Conservation (phyloP, 64 coral and sea anemone species). For the Trachythela sp. region DNA sequence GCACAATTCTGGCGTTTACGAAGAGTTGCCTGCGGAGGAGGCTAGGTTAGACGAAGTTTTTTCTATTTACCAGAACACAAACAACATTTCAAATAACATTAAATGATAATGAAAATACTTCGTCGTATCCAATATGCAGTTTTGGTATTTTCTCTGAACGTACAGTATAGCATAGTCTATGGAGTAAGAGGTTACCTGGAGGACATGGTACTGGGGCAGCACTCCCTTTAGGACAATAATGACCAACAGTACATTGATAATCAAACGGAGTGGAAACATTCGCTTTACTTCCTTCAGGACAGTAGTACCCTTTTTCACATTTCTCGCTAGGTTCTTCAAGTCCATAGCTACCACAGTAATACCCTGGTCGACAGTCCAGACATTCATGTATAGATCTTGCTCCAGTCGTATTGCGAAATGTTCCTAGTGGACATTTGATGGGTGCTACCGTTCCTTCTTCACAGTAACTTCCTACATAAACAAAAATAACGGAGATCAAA, state of each 20-base stretch:
- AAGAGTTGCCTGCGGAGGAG: no score
- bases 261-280: constrained; percentile 72
- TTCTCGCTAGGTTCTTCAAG: constrained; percentile 61
- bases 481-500: background rate
- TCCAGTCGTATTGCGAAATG: constrained; percentile 90
- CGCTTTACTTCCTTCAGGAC: constrained; percentile 64
- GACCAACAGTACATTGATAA: constrained; percentile 36
- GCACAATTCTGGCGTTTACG: no score
- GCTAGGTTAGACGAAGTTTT: no score
- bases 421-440: constrained; percentile 68
- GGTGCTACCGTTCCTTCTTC: constrained; percentile 59
- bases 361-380: constrained; percentile 80
- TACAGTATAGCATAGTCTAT: no score
- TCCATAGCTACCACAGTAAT: constrained; percentile 68
- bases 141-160: no score
- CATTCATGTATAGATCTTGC: constrained; percentile 66
- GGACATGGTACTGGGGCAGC: background rate
- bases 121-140: no score
- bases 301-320: constrained; percentile 70
- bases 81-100: no score
- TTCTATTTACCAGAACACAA: no score
- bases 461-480: constrained; percentile 67
- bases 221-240: constrained; percentile 7
- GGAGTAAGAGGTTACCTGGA: background rate
- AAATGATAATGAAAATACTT: no score